Evolutionary conservation across 2,113 vertebrate genomes (phyloP).

Genomic region (Rhadina sibilatrix): DNA sequence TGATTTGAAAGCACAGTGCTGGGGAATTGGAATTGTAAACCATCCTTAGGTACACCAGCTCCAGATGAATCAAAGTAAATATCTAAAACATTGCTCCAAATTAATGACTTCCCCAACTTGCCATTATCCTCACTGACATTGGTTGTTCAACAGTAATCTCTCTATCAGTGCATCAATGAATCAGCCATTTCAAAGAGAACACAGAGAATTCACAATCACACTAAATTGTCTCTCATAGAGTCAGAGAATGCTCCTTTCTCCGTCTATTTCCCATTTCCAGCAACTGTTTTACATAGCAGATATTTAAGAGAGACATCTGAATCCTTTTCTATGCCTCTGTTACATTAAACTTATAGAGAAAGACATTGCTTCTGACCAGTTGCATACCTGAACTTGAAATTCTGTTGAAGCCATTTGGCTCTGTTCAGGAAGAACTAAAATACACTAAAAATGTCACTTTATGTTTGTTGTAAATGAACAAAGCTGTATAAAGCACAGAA

Average conservation of each 20-base stretch:
- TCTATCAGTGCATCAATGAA: not conserved
- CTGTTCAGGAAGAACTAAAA: not conserved
- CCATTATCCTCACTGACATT: not conserved
- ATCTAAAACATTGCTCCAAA: not conserved
- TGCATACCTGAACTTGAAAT: not conserved
- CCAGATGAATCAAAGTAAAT: not conserved
- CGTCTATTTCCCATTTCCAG: not conserved
- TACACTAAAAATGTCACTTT: not conserved
- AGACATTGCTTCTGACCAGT: not conserved
- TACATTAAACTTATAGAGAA: not conserved
- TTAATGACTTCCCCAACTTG: not conserved
- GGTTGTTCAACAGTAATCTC: not conserved
- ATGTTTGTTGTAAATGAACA: not conserved
- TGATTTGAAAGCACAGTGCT: not conserved
- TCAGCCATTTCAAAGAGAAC: not conserved
- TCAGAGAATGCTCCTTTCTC: not conserved
- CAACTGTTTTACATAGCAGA: not conserved
- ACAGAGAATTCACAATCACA: not conserved
- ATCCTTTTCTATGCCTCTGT: not conserved
- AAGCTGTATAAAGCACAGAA: not conserved
- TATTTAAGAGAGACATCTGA: not conserved
- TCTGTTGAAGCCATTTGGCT: not conserved
- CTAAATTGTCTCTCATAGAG: not conserved
- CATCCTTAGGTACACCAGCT: not conserved
- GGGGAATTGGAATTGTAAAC: not conserved